phyloP scores from a whole-genome alignment of 2,797 vertebrate genomes.

The Phrynocephalus vlangalii region DNA sequence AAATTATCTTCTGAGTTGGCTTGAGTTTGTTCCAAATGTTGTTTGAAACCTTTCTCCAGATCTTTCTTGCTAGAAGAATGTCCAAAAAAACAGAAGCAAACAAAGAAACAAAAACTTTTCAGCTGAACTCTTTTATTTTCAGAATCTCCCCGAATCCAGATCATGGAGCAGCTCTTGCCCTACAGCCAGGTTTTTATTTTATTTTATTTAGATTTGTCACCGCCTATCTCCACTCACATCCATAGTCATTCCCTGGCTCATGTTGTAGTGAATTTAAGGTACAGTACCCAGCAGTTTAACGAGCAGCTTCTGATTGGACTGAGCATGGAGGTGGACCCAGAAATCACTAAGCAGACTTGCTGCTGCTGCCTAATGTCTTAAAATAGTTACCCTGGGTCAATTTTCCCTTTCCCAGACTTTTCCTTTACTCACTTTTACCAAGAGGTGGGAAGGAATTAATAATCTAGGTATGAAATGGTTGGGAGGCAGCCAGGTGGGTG shows the following conservation, averaged over 20 bases:
- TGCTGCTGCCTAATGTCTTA: background rate
- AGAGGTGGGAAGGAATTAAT: background rate
- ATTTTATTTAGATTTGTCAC: too few relatives aligned
- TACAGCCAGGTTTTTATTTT: constrained; percentile 10
- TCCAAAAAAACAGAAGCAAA: background rate
- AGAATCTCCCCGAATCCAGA: background rate
- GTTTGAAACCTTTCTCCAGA: background rate
- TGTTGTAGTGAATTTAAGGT: background rate
- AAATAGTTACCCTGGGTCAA: background rate
- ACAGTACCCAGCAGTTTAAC: constrained; percentile 7
- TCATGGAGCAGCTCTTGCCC: background rate
- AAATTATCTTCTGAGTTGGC: background rate
- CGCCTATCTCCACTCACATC: too few relatives aligned
- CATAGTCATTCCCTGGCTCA: constrained; percentile 11
- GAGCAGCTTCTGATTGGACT: background rate
- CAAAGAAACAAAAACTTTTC: background rate
- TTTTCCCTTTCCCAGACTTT: background rate
- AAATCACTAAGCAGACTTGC: background rate
- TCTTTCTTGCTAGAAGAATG: background rate
- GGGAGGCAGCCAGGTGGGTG: background rate
- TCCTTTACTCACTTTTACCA: background rate
- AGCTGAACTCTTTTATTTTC: background rate
- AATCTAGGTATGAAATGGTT: background rate
- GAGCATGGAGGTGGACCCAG: background rate
- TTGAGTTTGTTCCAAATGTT: background rate